Base-by-base conservation (phyloP, 1,140 invertebrate genomes). In the Saccostrea echinata region DNA sequence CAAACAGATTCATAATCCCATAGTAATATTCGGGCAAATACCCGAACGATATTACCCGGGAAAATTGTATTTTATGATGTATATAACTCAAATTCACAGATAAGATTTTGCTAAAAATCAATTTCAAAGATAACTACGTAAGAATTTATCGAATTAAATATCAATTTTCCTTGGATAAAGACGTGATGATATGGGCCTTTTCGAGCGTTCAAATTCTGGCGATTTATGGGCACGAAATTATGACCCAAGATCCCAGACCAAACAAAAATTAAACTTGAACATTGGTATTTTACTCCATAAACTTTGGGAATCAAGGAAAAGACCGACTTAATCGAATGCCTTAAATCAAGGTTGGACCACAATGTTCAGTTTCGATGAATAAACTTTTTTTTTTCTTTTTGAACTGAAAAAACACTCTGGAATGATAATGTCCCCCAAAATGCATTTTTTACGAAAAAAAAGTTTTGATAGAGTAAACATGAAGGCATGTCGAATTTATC, bases 121-220 rank as follows among this genome's bases (percentile, higher is more conserved):
- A 84, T 84, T 84, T 84, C 52, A 57, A 57, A 84, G 83, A 84
- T 84, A 84, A 84, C 83, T 33, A 84, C 83, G 16, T 51, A 61
- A 84, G 55, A 84, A 84, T 84, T 84, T 84, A 84, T 84, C 53
- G 83, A 84, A 84, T 84, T 84, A 84, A 84, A 84, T 57, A 84
- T 84, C 83, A 84, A 84, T 84, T 84, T 84, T 53, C 52, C 11
- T 13, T 12, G 51, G 18, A 83, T 83, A 53, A 83, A 52, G 81
- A 33, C 35, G 52, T n/a, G 35, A 83, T 51, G 35, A 83, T 51
- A 83, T 52, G 9, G 51, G 81, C 35, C 51, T 83, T 51, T 83
- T 52, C 68, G 68, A 76, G 4, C 68, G 68, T 30, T 76, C 68
- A 33, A 76, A 76, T 76, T 76, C 68, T 18, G 68, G 27, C 68